phyloP scores from a whole-genome alignment of 2,888 invertebrate species.

The Anthophora plumipes region DNA sequence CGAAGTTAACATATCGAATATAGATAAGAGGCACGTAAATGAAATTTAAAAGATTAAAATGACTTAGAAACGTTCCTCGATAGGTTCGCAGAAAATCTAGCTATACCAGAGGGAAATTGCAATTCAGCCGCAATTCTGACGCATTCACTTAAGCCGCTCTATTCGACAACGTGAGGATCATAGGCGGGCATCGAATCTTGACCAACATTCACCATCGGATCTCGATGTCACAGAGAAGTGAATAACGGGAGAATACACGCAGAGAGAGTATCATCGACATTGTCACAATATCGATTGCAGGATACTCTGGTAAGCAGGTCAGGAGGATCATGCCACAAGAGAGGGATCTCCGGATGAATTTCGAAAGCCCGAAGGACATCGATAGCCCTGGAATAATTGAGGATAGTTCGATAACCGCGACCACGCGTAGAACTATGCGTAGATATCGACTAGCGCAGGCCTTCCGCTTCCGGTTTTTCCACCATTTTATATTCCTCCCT shows the following conservation, averaged over 20 bases:
- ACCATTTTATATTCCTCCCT: background rate
- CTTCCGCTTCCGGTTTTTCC: background rate
- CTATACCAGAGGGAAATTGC: background rate
- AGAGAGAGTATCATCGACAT: conserved; percentile 40
- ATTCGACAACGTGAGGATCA: conserved; percentile 4
- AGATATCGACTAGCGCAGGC: background rate
- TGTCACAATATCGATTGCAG: conserved; percentile 49
- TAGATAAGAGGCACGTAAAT: no score
- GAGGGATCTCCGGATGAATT: conserved; percentile 34
- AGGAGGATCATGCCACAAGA: conserved; percentile 12
- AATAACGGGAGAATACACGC: conserved; percentile 36
- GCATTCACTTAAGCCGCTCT: background rate
- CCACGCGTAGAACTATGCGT: no score
- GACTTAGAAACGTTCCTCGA: no score
- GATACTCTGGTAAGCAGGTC: conserved; percentile 39
- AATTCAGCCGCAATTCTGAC: background rate
- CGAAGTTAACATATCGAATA: no score
- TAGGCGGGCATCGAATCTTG: conserved; percentile 20
- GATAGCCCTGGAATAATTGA: conserved; percentile 49
- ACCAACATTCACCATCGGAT: conserved; percentile 35
- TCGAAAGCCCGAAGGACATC: conserved; percentile 40
- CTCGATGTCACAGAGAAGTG: conserved; percentile 34
- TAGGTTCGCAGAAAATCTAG: no score
- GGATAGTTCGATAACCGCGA: conserved; percentile 12
- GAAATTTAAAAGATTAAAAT: no score